Percentiles rank a stretch among this genome's conserved stretches.
These are phyloP conservation scores for Cyanoliseus patagonus DNA, from an alignment of 2,113 vertebrate species.

Conservation along the genomic window DNA sequence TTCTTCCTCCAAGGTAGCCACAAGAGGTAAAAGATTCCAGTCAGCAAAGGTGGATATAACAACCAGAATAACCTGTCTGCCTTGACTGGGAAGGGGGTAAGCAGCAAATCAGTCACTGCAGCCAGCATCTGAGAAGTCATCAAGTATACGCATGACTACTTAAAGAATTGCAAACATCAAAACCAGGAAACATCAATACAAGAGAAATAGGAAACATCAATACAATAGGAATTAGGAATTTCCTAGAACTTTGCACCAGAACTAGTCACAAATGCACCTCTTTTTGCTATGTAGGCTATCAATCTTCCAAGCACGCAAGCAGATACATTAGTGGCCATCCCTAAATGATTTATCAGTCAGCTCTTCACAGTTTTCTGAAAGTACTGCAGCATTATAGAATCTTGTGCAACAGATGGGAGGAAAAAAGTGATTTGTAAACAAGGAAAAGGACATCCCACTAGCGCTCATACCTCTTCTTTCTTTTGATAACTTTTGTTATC, in stretches of 20 bases:
- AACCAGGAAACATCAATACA: neutral
- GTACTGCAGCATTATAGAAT: neutral
- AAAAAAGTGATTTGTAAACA: neutral
- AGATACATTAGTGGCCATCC: neutral
- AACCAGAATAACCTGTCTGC: neutral
- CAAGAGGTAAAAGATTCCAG: neutral
- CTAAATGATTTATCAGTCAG: neutral
- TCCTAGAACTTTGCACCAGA: neutral
- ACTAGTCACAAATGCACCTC: neutral
- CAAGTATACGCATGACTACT: neutral
- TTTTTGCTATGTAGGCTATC: neutral
- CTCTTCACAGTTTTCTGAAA: neutral
- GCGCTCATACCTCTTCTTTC: neutral
- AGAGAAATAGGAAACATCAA: fast-evolving
- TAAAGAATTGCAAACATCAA: neutral
- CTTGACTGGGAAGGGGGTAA: neutral
- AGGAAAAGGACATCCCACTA: neutral
- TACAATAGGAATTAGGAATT: neutral
- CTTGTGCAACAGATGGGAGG: neutral
- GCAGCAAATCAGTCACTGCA: neutral
- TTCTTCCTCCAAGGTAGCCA: neutral
- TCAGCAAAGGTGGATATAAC: neutral
- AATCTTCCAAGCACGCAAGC: neutral
- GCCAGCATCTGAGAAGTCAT: neutral
- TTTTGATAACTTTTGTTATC: neutral